Base-by-base conservation (phyloP, 2,797 vertebrate genomes). In the Alectoris magna region DNA sequence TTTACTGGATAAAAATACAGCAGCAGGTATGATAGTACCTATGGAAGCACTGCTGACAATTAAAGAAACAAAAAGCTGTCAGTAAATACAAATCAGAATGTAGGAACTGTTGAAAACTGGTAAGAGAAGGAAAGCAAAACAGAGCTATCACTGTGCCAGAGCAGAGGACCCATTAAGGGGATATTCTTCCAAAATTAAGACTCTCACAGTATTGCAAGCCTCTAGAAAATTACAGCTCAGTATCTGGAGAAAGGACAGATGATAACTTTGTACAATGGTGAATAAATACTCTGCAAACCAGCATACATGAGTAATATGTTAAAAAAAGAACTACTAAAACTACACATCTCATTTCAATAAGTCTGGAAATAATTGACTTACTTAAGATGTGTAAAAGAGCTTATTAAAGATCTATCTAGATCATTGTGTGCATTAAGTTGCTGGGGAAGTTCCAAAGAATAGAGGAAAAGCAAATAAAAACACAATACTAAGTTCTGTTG, bases 11-110 rank as follows among this genome's bases (percentile, higher is more conserved):
- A 78, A 90, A 91, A 90, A 34, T 66, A 72, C 26, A 9, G 7
- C 46, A 73, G 74, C 6, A 84, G 34, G 39, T 93, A 82, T 36
- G 18, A 91, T 9, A 89, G 46, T 29, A 76, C 39, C n/a, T 64
- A 68, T 44, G 64, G 76, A 87, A 89, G 36, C 6, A 87, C n/a
- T 82, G 9, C 31, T 63, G 14, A 24, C 70, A n/a, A 84, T 84
- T 87, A 91, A 90, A 89, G 39, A 93, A 92, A 73, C 15, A 84
- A 93, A 38, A 91, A 78, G 15, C 12, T 70, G 60, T 70, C 46
- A 11, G 79, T 51, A 89, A 87, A 87, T 70, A 80, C n/a, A 83
- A 87, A 89, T 76, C 62, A 63, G 34, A 84, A 27, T 38, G n/a
- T n/a, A 92, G 15, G 36, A 93, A 85, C 48, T 3, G 1, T 29